Conservation (phyloP, 2,888 invertebrate species). For the Miltochrista miniata region DNA sequence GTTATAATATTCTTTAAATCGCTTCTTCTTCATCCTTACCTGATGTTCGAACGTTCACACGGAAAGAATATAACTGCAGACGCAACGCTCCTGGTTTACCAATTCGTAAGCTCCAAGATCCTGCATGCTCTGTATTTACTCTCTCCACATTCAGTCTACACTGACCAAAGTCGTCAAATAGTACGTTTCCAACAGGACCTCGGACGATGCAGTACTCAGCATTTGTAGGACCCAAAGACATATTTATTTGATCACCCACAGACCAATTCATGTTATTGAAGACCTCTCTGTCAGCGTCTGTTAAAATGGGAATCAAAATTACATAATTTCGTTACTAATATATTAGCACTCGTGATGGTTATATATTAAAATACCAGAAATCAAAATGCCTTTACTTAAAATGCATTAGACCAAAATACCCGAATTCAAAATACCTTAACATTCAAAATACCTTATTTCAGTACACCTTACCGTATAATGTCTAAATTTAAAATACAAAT, state of each 20-base stretch:
- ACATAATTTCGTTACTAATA: no score
- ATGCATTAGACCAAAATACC: no score
- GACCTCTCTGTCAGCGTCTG: conserved; percentile 9
- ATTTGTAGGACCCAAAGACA: conserved; percentile 54
- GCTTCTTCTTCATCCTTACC: conserved; percentile 37
- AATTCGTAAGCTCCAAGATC: conserved; percentile 57
- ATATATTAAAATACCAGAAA: no score
- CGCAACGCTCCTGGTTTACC: conserved; percentile 52
- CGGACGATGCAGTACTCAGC: conserved; percentile 60
- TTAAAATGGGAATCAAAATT: no score
- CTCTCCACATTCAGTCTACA: conserved; percentile 54
- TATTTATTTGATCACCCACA: conserved; percentile 42
- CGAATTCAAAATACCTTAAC: no score
- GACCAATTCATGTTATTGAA: conserved; percentile 17
- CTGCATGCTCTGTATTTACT: conserved; percentile 49
- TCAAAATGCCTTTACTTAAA: no score
- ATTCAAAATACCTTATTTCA: no score
- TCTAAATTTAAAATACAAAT: no score
- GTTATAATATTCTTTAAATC: no score
- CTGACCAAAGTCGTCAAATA: conserved; percentile 61
- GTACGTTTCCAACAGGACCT: conserved; percentile 36
- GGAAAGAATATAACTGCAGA: conserved; percentile 39
- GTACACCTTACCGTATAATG: no score
- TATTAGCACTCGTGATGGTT: no score
- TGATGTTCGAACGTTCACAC: conserved; percentile 42